A percentile compares a stretch with the other conserved stretches of the same genome.
These are phyloP conservation scores for Xiphydria camelus DNA, from an alignment of 2,888 invertebrate genomes.

Conservation along the genomic window DNA sequence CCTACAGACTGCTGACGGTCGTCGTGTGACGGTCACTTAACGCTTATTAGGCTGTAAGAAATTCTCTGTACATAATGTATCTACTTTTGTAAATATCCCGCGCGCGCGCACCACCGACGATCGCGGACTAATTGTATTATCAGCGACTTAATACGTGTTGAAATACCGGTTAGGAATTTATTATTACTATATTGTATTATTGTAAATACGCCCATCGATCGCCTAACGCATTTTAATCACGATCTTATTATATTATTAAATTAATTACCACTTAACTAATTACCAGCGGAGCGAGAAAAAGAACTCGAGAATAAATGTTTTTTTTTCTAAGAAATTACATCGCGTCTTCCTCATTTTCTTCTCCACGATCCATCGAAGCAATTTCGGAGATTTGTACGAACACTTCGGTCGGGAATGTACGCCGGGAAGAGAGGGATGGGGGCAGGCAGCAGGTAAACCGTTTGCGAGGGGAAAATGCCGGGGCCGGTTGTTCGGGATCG, in stretches of 20 bases:
- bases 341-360: neutral
- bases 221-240: slow-evolving; percentile 33
- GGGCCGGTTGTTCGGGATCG: too few species aligned
- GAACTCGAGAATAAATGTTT: slow-evolving; percentile 41
- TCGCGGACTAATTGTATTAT: slow-evolving; percentile 15
- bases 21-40: slow-evolving; percentile 47
- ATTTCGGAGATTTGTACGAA: too few species aligned
- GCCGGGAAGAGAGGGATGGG: too few species aligned
- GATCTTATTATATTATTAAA: slow-evolving; percentile 39
- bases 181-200: slow-evolving; percentile 33
- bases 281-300: slow-evolving; percentile 33
- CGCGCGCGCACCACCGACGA: slow-evolving; percentile 31
- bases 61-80: slow-evolving; percentile 54
- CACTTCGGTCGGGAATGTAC: too few species aligned
- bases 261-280: slow-evolving; percentile 39
- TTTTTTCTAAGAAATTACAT: slow-evolving; percentile 35
- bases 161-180: slow-evolving; percentile 27
- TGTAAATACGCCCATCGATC: slow-evolving; percentile 42
- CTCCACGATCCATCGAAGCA: too few species aligned
- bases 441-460: too few species aligned
- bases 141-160: slow-evolving; percentile 20
- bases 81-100: slow-evolving; percentile 48
- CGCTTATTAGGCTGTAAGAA: slow-evolving; percentile 55
- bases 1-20: slow-evolving; percentile 45
- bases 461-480: too few species aligned